These are phyloP conservation scores for Danio kyathit DNA, from an alignment of 2,797 vertebrate species.

Conservation along the genomic window DNA sequence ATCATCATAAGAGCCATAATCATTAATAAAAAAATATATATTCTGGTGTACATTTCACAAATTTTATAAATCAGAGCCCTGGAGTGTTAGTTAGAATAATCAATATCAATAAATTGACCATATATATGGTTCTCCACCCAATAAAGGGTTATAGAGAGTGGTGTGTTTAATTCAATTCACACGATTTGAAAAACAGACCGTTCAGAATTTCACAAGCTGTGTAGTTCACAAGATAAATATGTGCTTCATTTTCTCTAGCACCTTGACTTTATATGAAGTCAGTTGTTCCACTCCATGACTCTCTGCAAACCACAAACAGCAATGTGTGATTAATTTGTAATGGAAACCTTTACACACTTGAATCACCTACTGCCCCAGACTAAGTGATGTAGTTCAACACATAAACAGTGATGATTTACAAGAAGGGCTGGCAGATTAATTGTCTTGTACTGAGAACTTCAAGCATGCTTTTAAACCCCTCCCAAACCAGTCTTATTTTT, in stretches of 20 bases:
- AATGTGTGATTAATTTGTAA: slow-evolving; percentile 45
- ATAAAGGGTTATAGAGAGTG: not conserved
- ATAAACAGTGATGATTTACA: slow-evolving; percentile 46
- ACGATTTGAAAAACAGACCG: not conserved
- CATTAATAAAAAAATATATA: too few species aligned
- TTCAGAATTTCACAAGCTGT: not conserved
- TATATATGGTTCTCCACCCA: too few species aligned
- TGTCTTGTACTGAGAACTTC: slow-evolving; percentile 62
- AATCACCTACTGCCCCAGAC: slow-evolving; percentile 36
- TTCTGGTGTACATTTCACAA: too few species aligned
- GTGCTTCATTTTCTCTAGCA: not conserved
- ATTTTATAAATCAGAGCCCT: too few species aligned
- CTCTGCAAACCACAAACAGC: slow-evolving; percentile 3
- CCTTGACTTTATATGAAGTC: not conserved
- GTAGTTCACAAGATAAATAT: slow-evolving; percentile 6
- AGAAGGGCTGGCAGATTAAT: slow-evolving; percentile 75
- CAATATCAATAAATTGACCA: too few species aligned
- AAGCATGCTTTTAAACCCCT: slow-evolving; percentile 56
- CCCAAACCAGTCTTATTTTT: slow-evolving; percentile 32
- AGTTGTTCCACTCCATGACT: slow-evolving; percentile 1
- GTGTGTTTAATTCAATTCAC: not conserved
- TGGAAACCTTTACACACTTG: slow-evolving; percentile 50
- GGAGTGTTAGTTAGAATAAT: too few species aligned
- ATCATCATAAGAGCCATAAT: too few species aligned
- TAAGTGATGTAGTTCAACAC: slow-evolving; percentile 24